Evolutionary conservation across 2,888 invertebrate genomes (phyloP), one percentile per base, ranked within the genome.

Genomic region (Hirtodrosophila confusa): DNA sequence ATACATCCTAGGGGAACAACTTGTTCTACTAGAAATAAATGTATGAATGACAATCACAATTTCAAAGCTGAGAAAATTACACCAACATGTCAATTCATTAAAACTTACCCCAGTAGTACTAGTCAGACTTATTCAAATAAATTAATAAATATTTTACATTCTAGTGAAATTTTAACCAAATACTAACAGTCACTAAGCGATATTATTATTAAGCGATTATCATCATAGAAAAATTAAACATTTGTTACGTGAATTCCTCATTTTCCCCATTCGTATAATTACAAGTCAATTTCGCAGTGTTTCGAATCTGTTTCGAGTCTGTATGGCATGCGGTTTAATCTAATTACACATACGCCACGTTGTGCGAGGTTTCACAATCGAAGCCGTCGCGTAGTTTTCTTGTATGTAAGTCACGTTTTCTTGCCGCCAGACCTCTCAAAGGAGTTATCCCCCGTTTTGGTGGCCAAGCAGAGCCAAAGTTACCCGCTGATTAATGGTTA

Each of bases 291-390:
- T 82, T 82, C 78, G 68, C 63, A 78, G 82, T 70, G 68, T 65
- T 76, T 72, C 68, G 62, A 58, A 76, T 64, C 62, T 51, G 69
- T 83, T 58, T 63, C 44, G 71, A 40, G 41, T 65, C 66, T 61
- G 65, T 80, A 85, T 72, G 82, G 88, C 69, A 83, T 83, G 82
- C 76, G 75, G 82, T 78, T 87, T 88, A 88, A 85, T 83, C 88
- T 85, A 85, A 85, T 85, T 85, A 85, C 84, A 86, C 88, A 85
- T 88, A 85, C 88, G 88, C 86, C 88, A 80, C 75, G 88, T 84
- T 75, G 88, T 60, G 78, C 86, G 71, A 54, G 50, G 63, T 87
- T 84, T 74, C 80, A 68, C 85, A 80, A 80, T 74, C 69, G 23
- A 8, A n/a, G 47, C 27, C 62, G 65, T 57, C 64, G 60, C 61